phyloP scores from a whole-genome alignment of 1,140 invertebrate species.

The Drosophila repleta region DNA sequence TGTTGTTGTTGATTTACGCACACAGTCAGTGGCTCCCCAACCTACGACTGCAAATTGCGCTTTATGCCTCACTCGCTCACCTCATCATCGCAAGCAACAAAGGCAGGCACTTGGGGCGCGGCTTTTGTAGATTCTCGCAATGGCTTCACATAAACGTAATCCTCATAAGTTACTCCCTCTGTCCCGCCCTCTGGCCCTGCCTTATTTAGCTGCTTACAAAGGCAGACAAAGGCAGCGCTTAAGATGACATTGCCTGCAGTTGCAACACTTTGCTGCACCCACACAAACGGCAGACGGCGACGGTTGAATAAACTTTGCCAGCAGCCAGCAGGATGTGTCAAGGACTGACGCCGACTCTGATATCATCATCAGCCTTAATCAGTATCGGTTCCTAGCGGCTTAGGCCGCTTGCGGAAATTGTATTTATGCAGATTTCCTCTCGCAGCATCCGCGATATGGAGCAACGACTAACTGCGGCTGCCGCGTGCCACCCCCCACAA shows the following conservation, averaged over 20 bases:
- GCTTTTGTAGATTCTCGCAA: conserved; percentile 35
- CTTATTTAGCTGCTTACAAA: conserved; percentile 16
- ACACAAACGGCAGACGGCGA: conserved; percentile 8
- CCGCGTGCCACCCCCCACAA: conserved; percentile 39
- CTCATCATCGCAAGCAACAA: background rate
- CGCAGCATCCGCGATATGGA: conserved; percentile 29
- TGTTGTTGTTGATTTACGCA: conserved; percentile 50
- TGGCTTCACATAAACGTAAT: conserved; percentile 44
- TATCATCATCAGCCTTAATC: conserved; percentile 26
- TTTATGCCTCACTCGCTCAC: conserved; percentile 23
- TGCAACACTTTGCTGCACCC: conserved; percentile 36
- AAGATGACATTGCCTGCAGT: conserved; percentile 29
- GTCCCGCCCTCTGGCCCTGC: background rate
- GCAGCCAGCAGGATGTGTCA: conserved; percentile 48
- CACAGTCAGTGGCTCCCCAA: conserved; percentile 33
- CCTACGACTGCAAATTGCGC: conserved; percentile 38
- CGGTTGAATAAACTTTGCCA: conserved; percentile 72
- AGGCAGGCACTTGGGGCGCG: conserved; percentile 24
- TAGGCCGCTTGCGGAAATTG: conserved; percentile 61
- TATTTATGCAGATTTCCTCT: conserved; percentile 46
- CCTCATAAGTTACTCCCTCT: background rate
- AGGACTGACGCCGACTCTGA: conserved; percentile 6
- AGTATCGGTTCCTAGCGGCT: conserved; percentile 28
- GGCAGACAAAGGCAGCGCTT: conserved; percentile 27
- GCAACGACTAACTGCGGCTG: conserved; percentile 38